Base-by-base conservation (phyloP, 2,113 vertebrate genomes). In the Lepisosteus oculatus region DNA sequence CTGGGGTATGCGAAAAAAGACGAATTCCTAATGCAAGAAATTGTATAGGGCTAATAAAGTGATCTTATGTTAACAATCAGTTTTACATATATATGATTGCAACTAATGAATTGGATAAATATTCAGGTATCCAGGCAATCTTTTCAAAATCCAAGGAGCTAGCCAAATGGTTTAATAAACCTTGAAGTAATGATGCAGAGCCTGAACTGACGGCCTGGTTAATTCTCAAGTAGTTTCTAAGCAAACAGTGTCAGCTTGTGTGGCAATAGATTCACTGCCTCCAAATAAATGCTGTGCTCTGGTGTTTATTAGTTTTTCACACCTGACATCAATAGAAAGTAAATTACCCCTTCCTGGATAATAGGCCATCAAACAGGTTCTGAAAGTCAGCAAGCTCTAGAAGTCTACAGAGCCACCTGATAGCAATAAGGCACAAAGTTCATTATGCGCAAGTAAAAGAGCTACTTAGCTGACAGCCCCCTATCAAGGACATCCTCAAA, bases 361-460 rank as follows among this genome's bases (percentile, higher is more conserved):
- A 66, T 61, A 72, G 56, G 61, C 11, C 45, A 63, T 61, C 68
- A 29, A 29, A 29, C 29, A 29, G 29, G 29, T 29, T 29, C 29
- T 29, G 29, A 29, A 29, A 29, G 29, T 29, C 29, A 29, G 29
- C 29, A 29, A 2, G 15, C 15, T 29, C 29, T 29, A 29, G 29
- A 29, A 29, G 29, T 29, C 29, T 29, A 29, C 1, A 29, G 29
- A 29, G 29, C 29, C 29, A 29, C 29, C 29, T 29, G 29, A 29
- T 29, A 29, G 29, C 29, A 29, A 29, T 29, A 29, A 65, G 70
- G 55, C 73, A 76, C 75, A 79, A 81, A 79, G 73, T 79, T 76
- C 82, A 80, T 78, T 83, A 80, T 77, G 70, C 70, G 57, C 71
- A 72, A 77, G 78, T 62, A 78, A 79, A 77, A 71, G 73, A 0